A percentile compares a stretch with the other conserved stretches of the same genome.
phyloP scores from a whole-genome alignment of 2,797 vertebrate species.

The Tragelaphus oryx region DNA sequence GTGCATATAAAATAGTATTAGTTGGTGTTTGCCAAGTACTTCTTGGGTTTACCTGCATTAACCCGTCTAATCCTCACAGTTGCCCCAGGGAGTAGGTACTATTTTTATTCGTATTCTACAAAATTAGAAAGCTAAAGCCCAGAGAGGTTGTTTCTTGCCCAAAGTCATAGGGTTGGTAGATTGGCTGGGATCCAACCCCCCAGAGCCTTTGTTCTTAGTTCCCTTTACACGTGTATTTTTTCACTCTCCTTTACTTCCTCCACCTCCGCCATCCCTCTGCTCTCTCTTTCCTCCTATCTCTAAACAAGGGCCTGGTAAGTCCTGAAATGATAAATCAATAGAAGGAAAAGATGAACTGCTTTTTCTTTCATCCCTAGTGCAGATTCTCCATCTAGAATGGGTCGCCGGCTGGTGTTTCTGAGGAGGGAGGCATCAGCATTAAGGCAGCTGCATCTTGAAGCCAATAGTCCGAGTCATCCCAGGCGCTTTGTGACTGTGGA shows the following conservation, averaged over 20 bases:
- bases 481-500: neutral
- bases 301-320: neutral
- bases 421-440: neutral
- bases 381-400: neutral
- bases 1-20: neutral
- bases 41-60: neutral
- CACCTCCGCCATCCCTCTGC: neutral
- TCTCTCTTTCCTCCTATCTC: neutral
- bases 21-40: neutral
- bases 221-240: neutral
- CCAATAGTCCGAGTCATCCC: neutral
- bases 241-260: neutral
- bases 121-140: neutral
- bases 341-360: neutral
- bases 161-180: neutral
- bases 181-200: neutral
- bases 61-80: neutral
- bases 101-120: neutral
- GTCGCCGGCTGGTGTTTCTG: neutral
- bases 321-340: neutral
- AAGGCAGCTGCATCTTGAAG: neutral
- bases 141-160: neutral
- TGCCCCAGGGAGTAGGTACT: neutral
- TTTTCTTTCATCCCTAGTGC: neutral
- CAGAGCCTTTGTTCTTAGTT: neutral